These are phyloP conservation scores for Aromia moschata DNA, from an alignment of 2,888 invertebrate genomes.

Conservation along the genomic window DNA sequence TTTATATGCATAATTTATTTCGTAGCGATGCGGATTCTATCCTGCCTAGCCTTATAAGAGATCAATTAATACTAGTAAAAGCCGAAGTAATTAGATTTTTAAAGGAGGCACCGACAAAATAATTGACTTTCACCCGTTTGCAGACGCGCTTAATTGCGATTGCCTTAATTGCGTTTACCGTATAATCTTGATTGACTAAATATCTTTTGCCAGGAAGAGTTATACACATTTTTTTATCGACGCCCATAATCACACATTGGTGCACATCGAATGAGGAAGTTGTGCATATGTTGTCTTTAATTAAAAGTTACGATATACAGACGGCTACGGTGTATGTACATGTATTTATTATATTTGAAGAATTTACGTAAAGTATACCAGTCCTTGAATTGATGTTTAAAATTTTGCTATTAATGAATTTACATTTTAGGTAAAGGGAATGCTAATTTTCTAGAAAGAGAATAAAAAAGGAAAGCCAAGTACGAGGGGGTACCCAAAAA, in stretches of 20 bases:
- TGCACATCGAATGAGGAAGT: not conserved
- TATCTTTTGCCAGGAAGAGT: not conserved
- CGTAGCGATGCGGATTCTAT: no score
- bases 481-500: no score
- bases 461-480: no score
- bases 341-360: not conserved
- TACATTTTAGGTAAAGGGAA: not conserved
- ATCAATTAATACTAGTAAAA: no score
- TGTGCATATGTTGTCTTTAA: not conserved
- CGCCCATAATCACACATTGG: not conserved
- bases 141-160: not conserved
- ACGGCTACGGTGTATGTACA: not conserved
- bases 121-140: not conserved
- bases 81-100: no score
- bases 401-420: not conserved
- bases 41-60: no score
- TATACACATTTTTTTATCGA: not conserved
- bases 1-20: no score
- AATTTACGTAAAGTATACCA: not conserved
- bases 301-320: not conserved
- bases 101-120: not conserved
- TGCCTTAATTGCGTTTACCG: not conserved
- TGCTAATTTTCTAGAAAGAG: no score
- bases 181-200: not conserved
- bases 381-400: not conserved